Evolutionary conservation across 2,888 invertebrate species (phyloP), one percentile per base, ranked within the genome.

Genomic region (Meteorus colon): DNA sequence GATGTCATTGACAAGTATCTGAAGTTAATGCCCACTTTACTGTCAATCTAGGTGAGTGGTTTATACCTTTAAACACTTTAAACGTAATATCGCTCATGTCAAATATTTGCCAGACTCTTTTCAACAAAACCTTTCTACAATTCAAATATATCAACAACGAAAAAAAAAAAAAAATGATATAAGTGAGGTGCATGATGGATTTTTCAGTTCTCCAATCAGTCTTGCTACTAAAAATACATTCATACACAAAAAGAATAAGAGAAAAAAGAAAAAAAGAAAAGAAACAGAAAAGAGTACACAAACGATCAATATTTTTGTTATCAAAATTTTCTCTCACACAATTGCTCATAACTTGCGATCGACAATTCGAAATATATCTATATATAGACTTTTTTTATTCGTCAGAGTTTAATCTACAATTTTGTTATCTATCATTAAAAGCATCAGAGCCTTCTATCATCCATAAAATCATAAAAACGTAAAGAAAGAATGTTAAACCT

Each of bases 81-180:
- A 34, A 69, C n/a, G 69, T 19, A 55, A 31, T 55, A 69, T 55
- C 51, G 31, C 69, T 55, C 55, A 55, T 34, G 19, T 19, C 31
- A 69, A 69, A 69, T 69, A 69, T 69, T 69, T 69, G 55, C 55
- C 41, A n/a, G 34, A n/a, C 19, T 69, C 55, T 34, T 51, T 16
- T 51, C 4, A 19, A 55, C 19, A 8, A 55, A 55, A 55, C 19
- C 19, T 19, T 19, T 19, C n/a, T 24, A 55, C 55, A 55, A 6
- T 55, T 55, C n/a, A 55, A 55, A 55, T 19, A 48, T 14, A n/a
- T 1, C 2, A 5, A n/a, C 1, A 48, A 45, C 12, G 16, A 0
- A 48, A 48, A n/a, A 48, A 48, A 2, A 48, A n/a, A 48, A 48
- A n/a, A 48, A 41, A 6, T 41, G 34, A 34, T 34, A 6, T 34